A percentile compares a stretch with the other conserved stretches of the same genome.
Evolutionary conservation across 2,113 vertebrate genomes (phyloP).

Genomic region (Edolisoma coerulescens): DNA sequence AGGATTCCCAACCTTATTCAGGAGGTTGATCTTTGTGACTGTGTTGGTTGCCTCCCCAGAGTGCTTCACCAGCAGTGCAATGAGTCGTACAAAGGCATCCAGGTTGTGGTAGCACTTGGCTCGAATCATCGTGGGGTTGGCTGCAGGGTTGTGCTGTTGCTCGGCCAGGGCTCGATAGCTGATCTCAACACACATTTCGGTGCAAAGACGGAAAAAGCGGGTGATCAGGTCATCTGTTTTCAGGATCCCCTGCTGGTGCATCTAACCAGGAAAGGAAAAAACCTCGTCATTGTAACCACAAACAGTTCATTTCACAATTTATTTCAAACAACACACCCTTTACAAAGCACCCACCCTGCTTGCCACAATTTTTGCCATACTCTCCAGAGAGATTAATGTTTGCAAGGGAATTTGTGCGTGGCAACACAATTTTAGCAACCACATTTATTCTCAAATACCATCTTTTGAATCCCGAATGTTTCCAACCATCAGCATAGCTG

Average conservation of each 20-base stretch:
- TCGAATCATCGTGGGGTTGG: conserved; percentile 95
- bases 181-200: conserved; percentile 99
- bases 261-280: conserved; percentile 69
- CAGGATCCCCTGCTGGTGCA: conserved; percentile 98
- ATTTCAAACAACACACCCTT: background rate
- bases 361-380: background rate
- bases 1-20: conserved; percentile 85
- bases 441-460: background rate
- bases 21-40: conserved; percentile 97
- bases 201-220: conserved; percentile 96
- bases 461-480: background rate
- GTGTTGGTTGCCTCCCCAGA: conserved; percentile 98
- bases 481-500: background rate
- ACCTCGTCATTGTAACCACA: background rate
- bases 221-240: conserved; percentile 98
- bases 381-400: background rate
- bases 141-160: conserved; percentile 96
- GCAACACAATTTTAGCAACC: background rate
- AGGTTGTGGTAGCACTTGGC: conserved; percentile 99
- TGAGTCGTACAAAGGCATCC: conserved; percentile 96
- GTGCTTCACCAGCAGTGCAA: conserved; percentile 96
- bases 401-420: background rate
- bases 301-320: background rate
- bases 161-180: conserved; percentile 97
- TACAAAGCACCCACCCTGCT: background rate